These are phyloP conservation scores for Perognathus longimembris DNA, from an alignment of 2,113 vertebrate species.

Conservation along the genomic window DNA sequence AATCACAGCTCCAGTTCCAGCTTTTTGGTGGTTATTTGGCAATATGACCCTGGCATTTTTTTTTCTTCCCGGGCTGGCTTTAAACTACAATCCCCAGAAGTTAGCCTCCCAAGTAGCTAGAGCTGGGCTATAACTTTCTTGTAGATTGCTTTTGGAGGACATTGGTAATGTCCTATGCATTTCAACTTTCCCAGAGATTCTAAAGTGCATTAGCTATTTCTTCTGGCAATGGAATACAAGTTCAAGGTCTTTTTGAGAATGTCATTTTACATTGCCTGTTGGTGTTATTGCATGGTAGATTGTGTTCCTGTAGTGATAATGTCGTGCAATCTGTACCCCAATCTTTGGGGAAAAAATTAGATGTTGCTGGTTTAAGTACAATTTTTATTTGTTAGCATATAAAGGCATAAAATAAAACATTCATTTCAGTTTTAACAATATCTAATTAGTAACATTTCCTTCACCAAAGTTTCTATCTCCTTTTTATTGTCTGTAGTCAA, in stretches of 20 bases:
- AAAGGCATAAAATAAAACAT: slow-evolving; percentile 74
- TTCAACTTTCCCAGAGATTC: slow-evolving; percentile 6
- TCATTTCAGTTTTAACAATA: slow-evolving; percentile 76
- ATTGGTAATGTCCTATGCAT: background rate
- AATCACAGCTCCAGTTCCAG: no score
- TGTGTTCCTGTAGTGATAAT: slow-evolving; percentile 64
- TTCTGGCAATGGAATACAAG: slow-evolving; percentile 39
- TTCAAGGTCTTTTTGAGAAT: slow-evolving; percentile 57
- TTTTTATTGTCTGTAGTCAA: slow-evolving; percentile 76
- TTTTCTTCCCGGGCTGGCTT: no score
- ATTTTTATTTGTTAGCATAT: slow-evolving; percentile 64
- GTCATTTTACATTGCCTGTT: background rate
- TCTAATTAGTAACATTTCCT: slow-evolving; percentile 77
- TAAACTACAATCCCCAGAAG: no score
- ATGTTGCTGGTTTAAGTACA: slow-evolving; percentile 37
- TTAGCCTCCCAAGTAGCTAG: no score
- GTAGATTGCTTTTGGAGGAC: background rate
- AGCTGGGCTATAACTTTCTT: background rate
- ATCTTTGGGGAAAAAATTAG: slow-evolving; percentile 49
- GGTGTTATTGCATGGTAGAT: slow-evolving; percentile 13
- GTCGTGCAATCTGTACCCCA: slow-evolving; percentile 7
- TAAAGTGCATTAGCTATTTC: slow-evolving; percentile 27
- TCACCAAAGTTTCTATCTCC: slow-evolving; percentile 68
- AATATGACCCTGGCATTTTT: no score
- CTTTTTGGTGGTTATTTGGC: no score